Evolutionary conservation across 2,888 invertebrate species (phyloP).

Genomic region (Drosophila merina): DNA sequence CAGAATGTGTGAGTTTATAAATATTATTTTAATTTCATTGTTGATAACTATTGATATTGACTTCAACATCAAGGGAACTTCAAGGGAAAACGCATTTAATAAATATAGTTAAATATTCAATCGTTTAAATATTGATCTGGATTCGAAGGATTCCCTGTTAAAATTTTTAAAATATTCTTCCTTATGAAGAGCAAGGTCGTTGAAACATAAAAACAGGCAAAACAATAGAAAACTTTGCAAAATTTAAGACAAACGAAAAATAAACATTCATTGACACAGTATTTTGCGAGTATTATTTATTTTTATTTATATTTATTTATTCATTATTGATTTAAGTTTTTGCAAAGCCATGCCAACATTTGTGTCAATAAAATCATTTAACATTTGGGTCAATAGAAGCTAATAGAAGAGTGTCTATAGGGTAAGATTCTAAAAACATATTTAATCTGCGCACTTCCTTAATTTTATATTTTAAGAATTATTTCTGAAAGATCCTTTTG

Average conservation of each 20-base stretch:
- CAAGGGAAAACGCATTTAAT: background rate
- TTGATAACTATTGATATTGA: background rate
- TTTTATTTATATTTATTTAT: too few species aligned
- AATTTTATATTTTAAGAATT: too few species aligned
- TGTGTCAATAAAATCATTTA: slow-evolving; percentile 43
- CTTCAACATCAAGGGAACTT: background rate
- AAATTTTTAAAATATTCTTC: too few species aligned
- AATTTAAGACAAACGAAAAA: background rate
- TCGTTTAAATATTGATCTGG: too few species aligned
- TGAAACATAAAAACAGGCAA: too few species aligned
- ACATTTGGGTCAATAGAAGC: slow-evolving; percentile 42
- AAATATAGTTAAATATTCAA: background rate
- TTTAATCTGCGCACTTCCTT: slow-evolving; percentile 1
- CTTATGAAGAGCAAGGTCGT: too few species aligned
- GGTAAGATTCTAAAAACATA: background rate
- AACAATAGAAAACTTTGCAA: background rate
- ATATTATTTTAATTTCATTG: background rate
- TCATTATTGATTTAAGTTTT: slow-evolving; percentile 21
- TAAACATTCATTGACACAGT: background rate
- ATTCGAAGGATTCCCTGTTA: too few species aligned
- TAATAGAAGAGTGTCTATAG: slow-evolving; percentile 6
- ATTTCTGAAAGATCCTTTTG: too few species aligned
- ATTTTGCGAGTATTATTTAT: background rate
- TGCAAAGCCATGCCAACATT: slow-evolving; percentile 24
- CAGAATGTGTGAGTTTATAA: background rate